Conservation (phyloP, 2,113 vertebrate genomes). For the Asarcornis scutulata region DNA sequence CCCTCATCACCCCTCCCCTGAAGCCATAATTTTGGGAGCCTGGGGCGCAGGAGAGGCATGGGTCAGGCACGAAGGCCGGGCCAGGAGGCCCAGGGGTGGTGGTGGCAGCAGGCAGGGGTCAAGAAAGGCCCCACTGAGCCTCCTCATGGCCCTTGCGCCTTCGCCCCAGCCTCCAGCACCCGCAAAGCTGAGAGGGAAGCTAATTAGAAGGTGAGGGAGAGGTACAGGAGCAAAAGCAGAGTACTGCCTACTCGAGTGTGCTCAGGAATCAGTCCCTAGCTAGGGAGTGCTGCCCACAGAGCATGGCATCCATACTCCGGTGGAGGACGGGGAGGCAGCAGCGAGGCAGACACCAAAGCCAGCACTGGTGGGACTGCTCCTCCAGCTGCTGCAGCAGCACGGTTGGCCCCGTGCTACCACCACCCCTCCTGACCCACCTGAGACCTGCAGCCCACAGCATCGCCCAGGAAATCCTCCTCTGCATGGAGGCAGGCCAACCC, state of each 20-base stretch:
- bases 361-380: not conserved
- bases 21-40: not conserved
- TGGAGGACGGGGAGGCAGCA: not conserved
- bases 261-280: not conserved
- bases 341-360: not conserved
- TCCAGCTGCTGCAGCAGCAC: not conserved
- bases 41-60: not conserved
- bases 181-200: not conserved
- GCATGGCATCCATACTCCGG: not conserved
- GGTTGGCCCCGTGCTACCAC: not conserved
- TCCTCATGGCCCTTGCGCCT: not conserved
- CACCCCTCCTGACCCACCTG: not conserved
- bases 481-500: too few relatives aligned
- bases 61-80: not conserved
- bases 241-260: not conserved
- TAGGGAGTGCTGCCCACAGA: not conserved
- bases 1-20: not conserved
- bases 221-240: not conserved
- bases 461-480: not conserved
- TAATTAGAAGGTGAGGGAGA: rapidly evolving
- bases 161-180: not conserved
- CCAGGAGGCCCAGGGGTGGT: not conserved
- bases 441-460: not conserved
- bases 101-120: too few relatives aligned
- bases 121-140: not conserved